Evolutionary conservation across 2,797 vertebrate genomes (phyloP).

Genomic region (Sebastes trivittatus): DNA sequence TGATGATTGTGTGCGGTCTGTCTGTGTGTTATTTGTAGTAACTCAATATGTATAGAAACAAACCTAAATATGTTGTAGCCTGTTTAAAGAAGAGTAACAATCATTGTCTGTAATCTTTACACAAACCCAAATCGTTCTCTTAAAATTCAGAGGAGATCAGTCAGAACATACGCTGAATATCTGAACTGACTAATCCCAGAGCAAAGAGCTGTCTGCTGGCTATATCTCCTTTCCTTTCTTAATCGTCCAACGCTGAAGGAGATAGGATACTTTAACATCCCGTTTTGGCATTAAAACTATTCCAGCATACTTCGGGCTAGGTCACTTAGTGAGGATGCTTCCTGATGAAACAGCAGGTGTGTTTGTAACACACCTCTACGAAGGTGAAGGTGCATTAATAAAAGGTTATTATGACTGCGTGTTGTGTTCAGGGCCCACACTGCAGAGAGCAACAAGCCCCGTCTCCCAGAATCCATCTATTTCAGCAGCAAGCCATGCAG

Average conservation of each 20-base stretch:
- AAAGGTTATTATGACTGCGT: not conserved
- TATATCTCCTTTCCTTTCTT: not conserved
- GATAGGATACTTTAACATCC: not conserved
- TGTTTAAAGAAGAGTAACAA: not conserved
- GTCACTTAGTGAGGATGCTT: not conserved
- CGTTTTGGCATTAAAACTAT: not conserved
- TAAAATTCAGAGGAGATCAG: not conserved
- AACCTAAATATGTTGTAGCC: not conserved
- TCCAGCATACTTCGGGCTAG: not conserved
- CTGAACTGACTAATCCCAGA: too few relatives aligned
- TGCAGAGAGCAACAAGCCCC: not conserved
- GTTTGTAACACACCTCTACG: not conserved
- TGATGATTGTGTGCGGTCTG: not conserved
- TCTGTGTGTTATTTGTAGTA: not conserved
- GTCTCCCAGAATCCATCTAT: constrained; percentile 48
- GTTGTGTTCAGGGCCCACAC: not conserved
- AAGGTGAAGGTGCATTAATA: not conserved
- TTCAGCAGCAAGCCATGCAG: constrained; percentile 64
- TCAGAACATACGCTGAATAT: too few relatives aligned
- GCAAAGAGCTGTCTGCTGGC: too few relatives aligned
- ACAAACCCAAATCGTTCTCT: not conserved
- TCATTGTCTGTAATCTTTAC: not conserved
- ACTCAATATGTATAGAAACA: not conserved
- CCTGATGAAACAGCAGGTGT: not conserved
- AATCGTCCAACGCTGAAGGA: not conserved